Percentiles rank a stretch among this genome's conserved stretches.
Conservation (phyloP, 2,888 invertebrate species). For the Oligia fasciuncula region DNA sequence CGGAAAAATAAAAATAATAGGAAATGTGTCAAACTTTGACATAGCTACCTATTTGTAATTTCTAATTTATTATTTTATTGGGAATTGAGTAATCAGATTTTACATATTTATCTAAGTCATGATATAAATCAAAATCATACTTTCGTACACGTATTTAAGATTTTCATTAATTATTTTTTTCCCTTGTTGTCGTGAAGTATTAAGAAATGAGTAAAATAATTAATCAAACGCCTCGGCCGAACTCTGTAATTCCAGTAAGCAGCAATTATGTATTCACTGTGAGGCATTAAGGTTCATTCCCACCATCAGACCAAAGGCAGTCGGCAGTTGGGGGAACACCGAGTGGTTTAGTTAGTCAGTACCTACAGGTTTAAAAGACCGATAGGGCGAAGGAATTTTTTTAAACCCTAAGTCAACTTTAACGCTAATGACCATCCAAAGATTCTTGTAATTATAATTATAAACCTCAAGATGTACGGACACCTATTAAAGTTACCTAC, state of each 20-base stretch:
- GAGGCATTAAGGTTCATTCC: background rate
- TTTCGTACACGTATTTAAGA: slow-evolving; percentile 46
- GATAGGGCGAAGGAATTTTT: background rate
- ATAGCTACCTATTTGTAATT: slow-evolving; percentile 9
- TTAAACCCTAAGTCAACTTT: background rate
- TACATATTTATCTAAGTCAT: slow-evolving; percentile 47
- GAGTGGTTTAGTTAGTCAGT: background rate
- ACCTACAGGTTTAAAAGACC: no score
- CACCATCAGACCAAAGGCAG: background rate
- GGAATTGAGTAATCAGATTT: slow-evolving; percentile 35
- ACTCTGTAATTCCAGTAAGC: slow-evolving; percentile 31
- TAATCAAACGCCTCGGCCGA: background rate
- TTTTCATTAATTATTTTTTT: slow-evolving; percentile 25
- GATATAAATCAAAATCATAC: slow-evolving; percentile 42
- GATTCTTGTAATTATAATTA: background rate
- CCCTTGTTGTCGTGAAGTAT: slow-evolving; percentile 23
- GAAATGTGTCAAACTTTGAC: slow-evolving; percentile 37
- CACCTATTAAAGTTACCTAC: no score
- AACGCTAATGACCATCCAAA: background rate
- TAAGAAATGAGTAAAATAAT: slow-evolving; percentile 25
- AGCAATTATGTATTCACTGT: slow-evolving; percentile 7
- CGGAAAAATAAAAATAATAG: slow-evolving; percentile 1
- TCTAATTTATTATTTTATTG: slow-evolving; percentile 27
- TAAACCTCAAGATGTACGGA: background rate
- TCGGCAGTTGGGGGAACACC: background rate